Evolutionary conservation across 1,140 invertebrate genomes (phyloP).

Genomic region (Lordiphosa clarofinis): DNA sequence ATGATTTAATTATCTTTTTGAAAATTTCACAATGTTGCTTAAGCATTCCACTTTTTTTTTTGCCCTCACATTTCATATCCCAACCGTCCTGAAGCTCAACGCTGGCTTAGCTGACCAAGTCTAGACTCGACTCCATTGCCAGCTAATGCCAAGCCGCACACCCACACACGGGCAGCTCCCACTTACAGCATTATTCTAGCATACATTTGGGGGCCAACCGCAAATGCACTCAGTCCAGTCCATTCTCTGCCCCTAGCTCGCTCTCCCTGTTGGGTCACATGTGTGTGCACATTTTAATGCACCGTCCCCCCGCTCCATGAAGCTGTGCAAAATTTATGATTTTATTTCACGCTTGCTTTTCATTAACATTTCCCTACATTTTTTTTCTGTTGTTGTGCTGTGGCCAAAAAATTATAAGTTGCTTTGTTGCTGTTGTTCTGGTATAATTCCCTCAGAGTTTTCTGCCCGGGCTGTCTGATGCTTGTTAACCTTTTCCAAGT

Average conservation of each 20-base stretch:
- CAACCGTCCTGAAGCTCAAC: too few species aligned
- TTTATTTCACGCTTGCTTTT: constrained; percentile 78
- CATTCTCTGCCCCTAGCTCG: constrained; percentile 16
- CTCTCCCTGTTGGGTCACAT: constrained; percentile 11
- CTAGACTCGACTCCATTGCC: constrained; percentile 41
- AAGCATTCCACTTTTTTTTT: too few species aligned
- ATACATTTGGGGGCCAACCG: constrained; percentile 59
- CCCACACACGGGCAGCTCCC: constrained; percentile 10
- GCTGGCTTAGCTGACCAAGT: constrained; percentile 57
- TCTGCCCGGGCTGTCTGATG: too few species aligned
- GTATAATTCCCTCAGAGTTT: constrained; percentile 44
- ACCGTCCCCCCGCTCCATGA: constrained; percentile 19
- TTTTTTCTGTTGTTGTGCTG: constrained; percentile 23
- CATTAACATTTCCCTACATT: constrained; percentile 56
- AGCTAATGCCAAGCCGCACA: constrained; percentile 38
- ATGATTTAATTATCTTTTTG: too few species aligned
- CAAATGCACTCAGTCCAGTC: constrained; percentile 62
- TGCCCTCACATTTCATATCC: too few species aligned
- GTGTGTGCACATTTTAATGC: constrained; percentile 56
- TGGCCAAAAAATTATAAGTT: constrained; percentile 67
- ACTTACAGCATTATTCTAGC: constrained; percentile 59
- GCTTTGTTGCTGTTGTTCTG: constrained; percentile 30
- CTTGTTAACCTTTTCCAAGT: too few species aligned
- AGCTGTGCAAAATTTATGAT: constrained; percentile 72
- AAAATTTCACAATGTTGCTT: too few species aligned